Evolutionary conservation across 2,113 vertebrate genomes (phyloP), one percentile per base, ranked within the genome.

Genomic region (Mormyrus lacerda): DNA sequence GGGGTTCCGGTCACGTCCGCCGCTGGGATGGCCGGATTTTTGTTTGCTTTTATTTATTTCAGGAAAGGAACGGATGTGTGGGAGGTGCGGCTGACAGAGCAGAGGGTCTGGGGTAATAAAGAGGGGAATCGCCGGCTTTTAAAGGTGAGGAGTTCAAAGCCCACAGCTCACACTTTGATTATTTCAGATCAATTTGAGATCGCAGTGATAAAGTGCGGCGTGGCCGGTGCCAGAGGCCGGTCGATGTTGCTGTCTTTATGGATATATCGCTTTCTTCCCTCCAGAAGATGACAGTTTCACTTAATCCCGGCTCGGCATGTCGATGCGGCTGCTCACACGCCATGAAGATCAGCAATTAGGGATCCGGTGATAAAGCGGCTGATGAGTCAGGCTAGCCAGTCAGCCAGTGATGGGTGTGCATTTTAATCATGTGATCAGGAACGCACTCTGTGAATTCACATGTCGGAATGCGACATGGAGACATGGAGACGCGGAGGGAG

Each of bases 301-400:
- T 90, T 88, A 90, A 91, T 90, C 87, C 84, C 51, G 27, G 65
- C 87, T 55, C 88, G 88, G 91, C 79, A 91, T 88, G 89, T 85
- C 91, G 39, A 91, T 92, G 86, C 31, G 47, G 39, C 73, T 87
- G 69, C 91, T 89, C 87, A 87, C 91, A 65, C 90, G 92, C 87
- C 89, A 86, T 91, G 76, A 90, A 90, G 88, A 93, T 91, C 76
- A 87, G 69, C 85, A 88, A 90, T 93, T 93, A 92, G 91, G 89
- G 55, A 84, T 87, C 82, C 65, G 39, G 27, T 82, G 89, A 91
- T 91, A 88, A 91, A 91, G 83, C 21, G 86, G 58, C 47, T 87
- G 39, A 91, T 91, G 91, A 91, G 73, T 90, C 90, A 89, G 87
- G 88, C 42, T 27, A 39, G 65, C 21, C 44, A 17, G 17, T 6